Evolutionary conservation across 2,113 vertebrate species (phyloP).

Genomic region (Engystomops pustulosus): DNA sequence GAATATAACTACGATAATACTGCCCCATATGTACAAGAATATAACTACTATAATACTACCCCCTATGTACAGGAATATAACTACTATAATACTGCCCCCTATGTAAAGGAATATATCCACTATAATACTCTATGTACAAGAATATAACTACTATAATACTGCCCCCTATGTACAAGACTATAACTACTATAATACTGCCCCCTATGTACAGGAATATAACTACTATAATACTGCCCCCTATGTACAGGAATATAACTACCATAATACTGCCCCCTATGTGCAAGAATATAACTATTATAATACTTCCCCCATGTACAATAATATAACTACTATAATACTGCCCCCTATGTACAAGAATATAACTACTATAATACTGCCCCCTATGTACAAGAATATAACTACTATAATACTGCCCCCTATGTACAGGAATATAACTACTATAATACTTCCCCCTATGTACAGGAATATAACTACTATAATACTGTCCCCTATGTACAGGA

Average conservation of each 20-base stretch:
- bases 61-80: background rate
- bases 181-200: conserved; percentile 4
- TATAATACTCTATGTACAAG: too few species aligned
- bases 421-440: background rate
- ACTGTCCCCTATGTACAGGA: too few species aligned
- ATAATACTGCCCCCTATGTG: background rate
- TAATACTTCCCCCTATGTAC: background rate
- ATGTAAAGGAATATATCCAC: too few species aligned
- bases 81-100: conserved; percentile 1
- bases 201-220: too few species aligned
- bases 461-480: too few species aligned
- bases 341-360: background rate
- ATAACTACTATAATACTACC: background rate
- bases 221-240: too few species aligned
- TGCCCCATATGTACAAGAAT: background rate
- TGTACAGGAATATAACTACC: too few species aligned
- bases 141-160: conserved; percentile 9
- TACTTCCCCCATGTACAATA: background rate
- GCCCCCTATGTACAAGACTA: background rate
- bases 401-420: background rate
- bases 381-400: too few species aligned
- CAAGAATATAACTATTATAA: background rate
- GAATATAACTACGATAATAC: conserved; percentile 1
- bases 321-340: conserved; percentile 4
- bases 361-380: conserved; percentile 1